Evolutionary conservation across 2,113 vertebrate species (phyloP).

Genomic region (Lasiurus borealis): DNA sequence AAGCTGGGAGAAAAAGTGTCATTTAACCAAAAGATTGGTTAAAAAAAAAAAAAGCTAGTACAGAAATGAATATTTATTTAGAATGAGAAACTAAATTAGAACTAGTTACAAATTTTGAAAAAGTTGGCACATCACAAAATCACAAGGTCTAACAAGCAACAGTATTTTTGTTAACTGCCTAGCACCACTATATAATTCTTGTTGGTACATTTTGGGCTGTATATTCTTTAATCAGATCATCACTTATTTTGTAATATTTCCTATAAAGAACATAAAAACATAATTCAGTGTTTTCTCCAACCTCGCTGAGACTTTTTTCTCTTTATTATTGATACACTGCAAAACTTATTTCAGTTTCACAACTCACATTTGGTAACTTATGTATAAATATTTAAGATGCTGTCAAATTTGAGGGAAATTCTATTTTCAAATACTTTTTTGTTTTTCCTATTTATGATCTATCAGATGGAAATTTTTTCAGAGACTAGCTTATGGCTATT

Average conservation of each 20-base stretch:
- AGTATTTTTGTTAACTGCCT: neutral
- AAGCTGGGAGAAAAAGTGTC: neutral
- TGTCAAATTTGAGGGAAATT: neutral
- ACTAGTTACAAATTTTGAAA: slow-evolving; percentile 2
- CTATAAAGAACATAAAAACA: neutral
- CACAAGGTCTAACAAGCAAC: slow-evolving; percentile 7
- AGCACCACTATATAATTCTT: neutral
- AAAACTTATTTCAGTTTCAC: slow-evolving; percentile 29
- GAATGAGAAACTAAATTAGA: slow-evolving; percentile 39
- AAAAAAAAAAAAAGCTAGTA: neutral
- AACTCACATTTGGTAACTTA: slow-evolving; percentile 33
- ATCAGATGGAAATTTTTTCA: neutral
- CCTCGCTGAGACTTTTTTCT: neutral
- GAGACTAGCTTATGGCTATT: neutral
- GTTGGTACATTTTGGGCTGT: neutral
- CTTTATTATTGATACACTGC: slow-evolving; percentile 23
- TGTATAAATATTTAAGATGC: slow-evolving; percentile 37
- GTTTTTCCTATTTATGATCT: neutral
- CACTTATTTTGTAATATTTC: slow-evolving; percentile 46
- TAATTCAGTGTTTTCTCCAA: slow-evolving; percentile 9
- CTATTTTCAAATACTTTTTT: neutral
- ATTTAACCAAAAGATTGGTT: slow-evolving; percentile 35
- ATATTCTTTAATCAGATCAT: neutral
- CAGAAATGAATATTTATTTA: slow-evolving; percentile 14
- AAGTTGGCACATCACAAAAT: neutral